phyloP scores from a whole-genome alignment of 92 coral and sea anemone species.

The Porites lobata region DNA sequence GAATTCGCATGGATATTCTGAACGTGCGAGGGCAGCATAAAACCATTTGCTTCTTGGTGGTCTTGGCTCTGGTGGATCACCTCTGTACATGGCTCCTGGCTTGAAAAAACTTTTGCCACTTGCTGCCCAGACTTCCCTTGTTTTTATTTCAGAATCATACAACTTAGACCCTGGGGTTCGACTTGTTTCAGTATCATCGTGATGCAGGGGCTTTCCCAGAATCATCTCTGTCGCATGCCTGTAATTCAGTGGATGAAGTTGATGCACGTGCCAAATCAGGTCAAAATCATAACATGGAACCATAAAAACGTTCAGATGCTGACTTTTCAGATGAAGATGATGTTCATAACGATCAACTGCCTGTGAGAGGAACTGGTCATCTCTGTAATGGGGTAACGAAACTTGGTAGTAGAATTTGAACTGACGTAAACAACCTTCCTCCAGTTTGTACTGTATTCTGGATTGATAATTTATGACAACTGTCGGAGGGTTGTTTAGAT shows the following conservation, averaged over 20 bases:
- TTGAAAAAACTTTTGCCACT: constrained; percentile 43
- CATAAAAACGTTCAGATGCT: constrained; percentile 65
- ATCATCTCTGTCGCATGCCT: constrained; percentile 12
- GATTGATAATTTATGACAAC: constrained; percentile 25
- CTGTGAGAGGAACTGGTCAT: constrained; percentile 41
- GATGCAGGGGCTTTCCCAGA: constrained; percentile 32
- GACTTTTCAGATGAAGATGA: constrained; percentile 62
- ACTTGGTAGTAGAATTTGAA: constrained; percentile 68
- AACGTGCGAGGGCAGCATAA: constrained; percentile 21
- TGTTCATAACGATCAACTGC: constrained; percentile 77
- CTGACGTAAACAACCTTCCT: constrained; percentile 49
- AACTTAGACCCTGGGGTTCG: constrained; percentile 25
- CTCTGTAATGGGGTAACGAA: constrained; percentile 74
- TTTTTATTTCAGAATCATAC: background rate
- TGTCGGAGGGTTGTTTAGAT: constrained; percentile 19
- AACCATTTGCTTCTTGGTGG: constrained; percentile 46
- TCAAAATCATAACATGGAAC: constrained; percentile 87
- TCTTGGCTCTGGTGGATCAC: constrained; percentile 39
- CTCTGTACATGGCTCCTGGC: constrained; percentile 16
- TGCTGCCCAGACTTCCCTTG: constrained; percentile 48
- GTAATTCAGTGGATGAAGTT: constrained; percentile 58
- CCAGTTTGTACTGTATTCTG: constrained; percentile 31
- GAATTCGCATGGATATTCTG: constrained; percentile 20
- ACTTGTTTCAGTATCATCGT: constrained; percentile 33
- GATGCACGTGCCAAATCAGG: constrained; percentile 85